These are phyloP conservation scores for Noctua janthe DNA, from an alignment of 2,888 invertebrate genomes.

Conservation along the genomic window DNA sequence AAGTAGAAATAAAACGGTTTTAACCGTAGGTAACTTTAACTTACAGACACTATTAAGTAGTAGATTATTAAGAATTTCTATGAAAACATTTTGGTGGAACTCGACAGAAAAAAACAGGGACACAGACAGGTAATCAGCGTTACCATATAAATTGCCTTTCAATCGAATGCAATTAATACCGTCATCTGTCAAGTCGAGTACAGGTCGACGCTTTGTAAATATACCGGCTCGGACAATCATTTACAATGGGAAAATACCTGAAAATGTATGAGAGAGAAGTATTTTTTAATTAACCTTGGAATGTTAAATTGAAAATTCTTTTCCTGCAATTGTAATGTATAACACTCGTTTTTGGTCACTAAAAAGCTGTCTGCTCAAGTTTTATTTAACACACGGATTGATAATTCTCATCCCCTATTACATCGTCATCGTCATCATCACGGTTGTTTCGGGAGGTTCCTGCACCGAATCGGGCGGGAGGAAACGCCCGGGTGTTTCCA, in stretches of 20 bases:
- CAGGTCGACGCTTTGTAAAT: constrained; percentile 44
- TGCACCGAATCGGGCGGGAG: no score
- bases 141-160: constrained; percentile 41
- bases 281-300: not conserved
- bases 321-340: not conserved
- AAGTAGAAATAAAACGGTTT: no score
- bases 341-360: no score
- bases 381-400: not conserved
- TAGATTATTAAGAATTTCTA: not conserved
- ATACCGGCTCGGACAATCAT: constrained; percentile 36
- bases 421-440: no score
- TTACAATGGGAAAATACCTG: constrained; percentile 32
- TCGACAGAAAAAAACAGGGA: not conserved
- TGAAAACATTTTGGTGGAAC: not conserved
- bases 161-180: constrained; percentile 48
- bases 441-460: no score
- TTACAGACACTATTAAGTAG: not conserved
- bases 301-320: not conserved
- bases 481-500: no score
- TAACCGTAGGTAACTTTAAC: not conserved
- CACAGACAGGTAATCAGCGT: constrained; percentile 1
- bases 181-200: constrained; percentile 45
- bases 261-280: constrained; percentile 20
- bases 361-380: not conserved
- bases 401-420: no score